Evolutionary conservation across 1,140 invertebrate species (phyloP).

Genomic region (Anastrepha ludens): DNA sequence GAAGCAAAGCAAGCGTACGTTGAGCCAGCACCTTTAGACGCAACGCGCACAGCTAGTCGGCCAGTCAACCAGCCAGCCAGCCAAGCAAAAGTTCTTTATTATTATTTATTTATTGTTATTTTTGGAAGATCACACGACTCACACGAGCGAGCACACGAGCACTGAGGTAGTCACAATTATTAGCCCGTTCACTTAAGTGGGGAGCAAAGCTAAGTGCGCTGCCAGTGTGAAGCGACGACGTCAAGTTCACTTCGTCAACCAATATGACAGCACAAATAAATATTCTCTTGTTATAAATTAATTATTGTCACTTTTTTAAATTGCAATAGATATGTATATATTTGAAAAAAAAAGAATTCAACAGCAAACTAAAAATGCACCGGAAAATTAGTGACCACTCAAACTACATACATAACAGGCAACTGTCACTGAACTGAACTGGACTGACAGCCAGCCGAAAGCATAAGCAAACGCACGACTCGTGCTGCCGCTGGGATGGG

Average conservation of each 20-base stretch:
- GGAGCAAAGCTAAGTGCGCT: neutral
- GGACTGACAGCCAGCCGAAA: neutral
- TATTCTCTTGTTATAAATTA: neutral
- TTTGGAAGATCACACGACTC: constrained; percentile 41
- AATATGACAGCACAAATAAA: too few species aligned
- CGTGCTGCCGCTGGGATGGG: neutral
- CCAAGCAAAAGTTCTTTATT: neutral
- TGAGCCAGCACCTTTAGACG: neutral
- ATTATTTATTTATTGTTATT: constrained; percentile 1
- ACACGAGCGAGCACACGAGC: constrained; percentile 21
- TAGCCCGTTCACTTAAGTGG: neutral
- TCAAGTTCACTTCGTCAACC: too few species aligned
- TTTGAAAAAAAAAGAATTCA: too few species aligned
- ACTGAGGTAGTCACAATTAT: neutral
- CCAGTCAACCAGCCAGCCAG: neutral
- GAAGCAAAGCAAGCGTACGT: too few species aligned
- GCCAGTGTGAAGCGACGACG: neutral
- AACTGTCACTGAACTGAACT: constrained; percentile 3
- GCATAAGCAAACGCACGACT: neutral
- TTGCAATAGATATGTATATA: neutral
- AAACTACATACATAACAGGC: neutral
- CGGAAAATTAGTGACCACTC: neutral
- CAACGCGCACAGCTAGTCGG: neutral
- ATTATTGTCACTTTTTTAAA: constrained; percentile 10
- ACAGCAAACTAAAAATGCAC: neutral